These are phyloP conservation scores for Vespertilio murinus DNA, from an alignment of 2,797 vertebrate genomes.

Conservation along the genomic window DNA sequence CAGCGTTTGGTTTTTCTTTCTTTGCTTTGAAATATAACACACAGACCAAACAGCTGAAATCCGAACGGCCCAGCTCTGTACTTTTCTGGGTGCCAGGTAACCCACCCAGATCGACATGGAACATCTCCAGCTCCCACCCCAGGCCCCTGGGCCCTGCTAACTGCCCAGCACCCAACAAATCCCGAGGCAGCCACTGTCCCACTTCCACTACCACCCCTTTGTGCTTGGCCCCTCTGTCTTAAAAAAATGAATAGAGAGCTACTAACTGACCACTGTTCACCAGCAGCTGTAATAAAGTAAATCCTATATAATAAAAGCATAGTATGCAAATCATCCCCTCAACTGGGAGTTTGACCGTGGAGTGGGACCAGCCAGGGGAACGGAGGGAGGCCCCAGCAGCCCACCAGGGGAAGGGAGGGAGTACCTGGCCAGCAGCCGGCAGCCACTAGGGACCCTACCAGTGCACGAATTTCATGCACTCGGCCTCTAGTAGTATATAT, in stretches of 20 bases:
- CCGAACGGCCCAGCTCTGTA: not conserved
- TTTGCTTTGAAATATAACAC: not conserved
- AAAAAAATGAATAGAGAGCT: not conserved
- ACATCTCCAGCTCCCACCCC: too few species aligned
- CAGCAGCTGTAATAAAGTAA: not conserved
- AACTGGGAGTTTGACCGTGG: too few species aligned
- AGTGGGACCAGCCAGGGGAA: too few species aligned
- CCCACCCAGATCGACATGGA: not conserved
- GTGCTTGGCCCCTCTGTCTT: not conserved
- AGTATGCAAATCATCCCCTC: too few species aligned
- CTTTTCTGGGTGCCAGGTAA: not conserved
- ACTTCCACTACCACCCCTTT: not conserved
- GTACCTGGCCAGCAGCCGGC: too few species aligned
- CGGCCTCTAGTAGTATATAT: not conserved
- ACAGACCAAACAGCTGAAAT: not conserved
- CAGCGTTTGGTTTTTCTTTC: not conserved
- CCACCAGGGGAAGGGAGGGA: too few species aligned
- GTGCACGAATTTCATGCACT: too few species aligned
- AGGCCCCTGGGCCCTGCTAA: too few species aligned
- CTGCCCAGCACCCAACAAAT: not conserved
- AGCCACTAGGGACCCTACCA: too few species aligned
- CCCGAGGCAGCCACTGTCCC: not conserved
- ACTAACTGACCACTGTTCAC: not conserved
- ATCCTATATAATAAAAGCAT: not conserved
- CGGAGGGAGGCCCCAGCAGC: too few species aligned